Evolutionary conservation across 2,888 invertebrate genomes (phyloP), one percentile per base, ranked within the genome.

Genomic region (Coleophora deauratella): DNA sequence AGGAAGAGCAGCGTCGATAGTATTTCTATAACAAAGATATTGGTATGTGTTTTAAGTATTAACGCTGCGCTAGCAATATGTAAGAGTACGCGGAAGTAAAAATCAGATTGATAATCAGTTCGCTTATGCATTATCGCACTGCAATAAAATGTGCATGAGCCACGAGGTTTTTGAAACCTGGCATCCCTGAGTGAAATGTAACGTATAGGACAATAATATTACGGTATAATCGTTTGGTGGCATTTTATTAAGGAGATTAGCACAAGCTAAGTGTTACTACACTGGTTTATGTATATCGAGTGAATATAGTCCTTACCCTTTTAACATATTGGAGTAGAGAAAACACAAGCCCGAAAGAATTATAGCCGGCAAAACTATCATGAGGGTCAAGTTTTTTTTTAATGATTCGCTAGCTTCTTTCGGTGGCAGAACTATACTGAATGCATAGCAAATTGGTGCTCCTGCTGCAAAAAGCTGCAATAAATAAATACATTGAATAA

Each of bases 1-100:
- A 8, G 90, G 89, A 14, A 89, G 72, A 1, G 89, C 88, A 10
- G 88, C 88, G 43, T 89, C 87, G 15, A 87, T 80, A 41, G 87
- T 79, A 57, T 80, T 88, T 43, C 89, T 88, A 63, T 15, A 31
- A n/a, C n/a, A n/a, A n/a, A n/a, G n/a, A n/a, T 31, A 9, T 31
- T 9, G 1, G 10, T 9, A 31, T 31, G 31, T 31, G 31, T 8
- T 9, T 9, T 9, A 9, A 7, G 4, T 31, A 1, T 7, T 1
- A 9, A 1, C n/a, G 10, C 10, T 10, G 6, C 31, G 4, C 4
- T 9, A 31, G 9, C 9, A 6, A 31, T 10, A n/a, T n/a, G n/a
- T n/a, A n/a, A n/a, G n/a, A n/a, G n/a, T n/a, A n/a, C n/a, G n/a
- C n/a, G n/a, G n/a, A n/a, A n/a, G n/a, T n/a, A n/a, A 27, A 28